A percentile compares a stretch with the other conserved stretches of the same genome.
Evolutionary conservation across 2,113 vertebrate species (phyloP).

Genomic region (Thamnophis sirtalis): DNA sequence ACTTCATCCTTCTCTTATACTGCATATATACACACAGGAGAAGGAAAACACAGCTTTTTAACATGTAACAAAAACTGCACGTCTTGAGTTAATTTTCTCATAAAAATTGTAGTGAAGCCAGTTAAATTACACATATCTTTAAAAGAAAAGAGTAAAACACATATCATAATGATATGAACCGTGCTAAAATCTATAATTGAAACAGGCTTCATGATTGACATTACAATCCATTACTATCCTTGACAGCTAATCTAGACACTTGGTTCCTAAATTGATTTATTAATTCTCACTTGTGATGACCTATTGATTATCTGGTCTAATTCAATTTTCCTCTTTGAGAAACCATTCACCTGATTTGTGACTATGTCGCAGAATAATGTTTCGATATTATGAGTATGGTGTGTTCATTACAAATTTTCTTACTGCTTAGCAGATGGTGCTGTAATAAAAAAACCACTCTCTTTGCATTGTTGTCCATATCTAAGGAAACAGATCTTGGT

Average conservation of each 20-base stretch:
- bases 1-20: neutral
- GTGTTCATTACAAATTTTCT: neutral
- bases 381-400: neutral
- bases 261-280: conserved; percentile 22
- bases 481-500: neutral
- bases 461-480: neutral
- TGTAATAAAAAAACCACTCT: neutral
- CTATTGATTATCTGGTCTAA: conserved; percentile 33
- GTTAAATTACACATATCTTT: neutral
- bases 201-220: conserved; percentile 23
- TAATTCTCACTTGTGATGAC: conserved; percentile 45
- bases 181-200: conserved; percentile 34
- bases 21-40: neutral
- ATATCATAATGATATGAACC: conserved; percentile 16
- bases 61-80: neutral
- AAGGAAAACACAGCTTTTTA: neutral
- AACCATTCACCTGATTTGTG: neutral
- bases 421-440: neutral
- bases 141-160: conserved; percentile 32
- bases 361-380: neutral
- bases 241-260: conserved; percentile 23
- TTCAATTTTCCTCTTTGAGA: conserved; percentile 32
- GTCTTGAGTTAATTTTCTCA: neutral
- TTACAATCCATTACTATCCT: conserved; percentile 38
- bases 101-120: neutral